Percentiles rank a stretch among this genome's conserved stretches.
Evolutionary conservation across 2,113 vertebrate species (phyloP).

Genomic region (Pyrgilauda ruficollis): DNA sequence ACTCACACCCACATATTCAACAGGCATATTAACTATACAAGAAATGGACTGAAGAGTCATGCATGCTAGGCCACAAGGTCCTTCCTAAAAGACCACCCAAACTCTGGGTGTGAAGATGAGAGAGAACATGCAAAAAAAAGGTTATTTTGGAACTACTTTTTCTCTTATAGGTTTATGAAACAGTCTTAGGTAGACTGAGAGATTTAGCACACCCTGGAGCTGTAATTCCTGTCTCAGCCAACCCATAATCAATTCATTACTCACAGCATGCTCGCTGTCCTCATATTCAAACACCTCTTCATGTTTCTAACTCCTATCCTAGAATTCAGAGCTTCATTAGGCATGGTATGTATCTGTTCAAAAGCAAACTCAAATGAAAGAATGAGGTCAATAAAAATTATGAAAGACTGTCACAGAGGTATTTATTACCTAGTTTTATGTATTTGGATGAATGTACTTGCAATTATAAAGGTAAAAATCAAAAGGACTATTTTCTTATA

Average conservation of each 20-base stretch:
- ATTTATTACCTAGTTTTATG: background rate
- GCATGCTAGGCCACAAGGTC: conserved; percentile 34
- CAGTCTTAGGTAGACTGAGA: background rate
- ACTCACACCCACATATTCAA: conserved; percentile 52
- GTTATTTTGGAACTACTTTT: background rate
- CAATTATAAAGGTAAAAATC: background rate
- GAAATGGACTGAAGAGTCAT: conserved; percentile 37
- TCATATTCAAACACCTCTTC: background rate
- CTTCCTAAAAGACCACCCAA: conserved; percentile 62
- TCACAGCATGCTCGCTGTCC: background rate
- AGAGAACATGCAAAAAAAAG: background rate
- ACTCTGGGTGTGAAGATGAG: background rate
- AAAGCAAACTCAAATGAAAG: background rate
- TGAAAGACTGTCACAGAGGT: background rate
- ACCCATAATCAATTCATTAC: background rate
- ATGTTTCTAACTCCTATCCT: background rate
- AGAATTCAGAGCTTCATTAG: background rate
- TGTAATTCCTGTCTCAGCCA: background rate
- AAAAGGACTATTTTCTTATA: background rate
- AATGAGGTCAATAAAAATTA: background rate
- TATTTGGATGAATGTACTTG: background rate
- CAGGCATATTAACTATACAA: conserved; percentile 34
- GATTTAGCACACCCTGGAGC: background rate
- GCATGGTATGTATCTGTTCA: background rate
- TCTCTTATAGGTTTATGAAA: background rate